Evolutionary conservation across 2,888 invertebrate genomes (phyloP).

Genomic region (Aleiodes alternator): DNA sequence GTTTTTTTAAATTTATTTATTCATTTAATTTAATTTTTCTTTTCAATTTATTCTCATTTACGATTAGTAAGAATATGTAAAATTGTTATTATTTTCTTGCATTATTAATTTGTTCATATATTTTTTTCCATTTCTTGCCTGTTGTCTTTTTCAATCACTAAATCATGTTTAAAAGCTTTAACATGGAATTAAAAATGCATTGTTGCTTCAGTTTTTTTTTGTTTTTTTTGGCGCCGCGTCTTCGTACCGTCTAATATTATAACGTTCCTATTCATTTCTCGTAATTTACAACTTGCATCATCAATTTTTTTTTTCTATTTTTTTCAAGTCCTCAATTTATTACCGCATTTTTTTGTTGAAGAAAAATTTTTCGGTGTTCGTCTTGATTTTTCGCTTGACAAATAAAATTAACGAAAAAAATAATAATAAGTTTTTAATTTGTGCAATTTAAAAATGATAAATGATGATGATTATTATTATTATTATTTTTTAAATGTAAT

Average conservation of each 20-base stretch:
- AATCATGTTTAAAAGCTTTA: constrained; percentile 72
- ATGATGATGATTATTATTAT: constrained; percentile 11
- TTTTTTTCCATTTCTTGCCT: constrained; percentile 59
- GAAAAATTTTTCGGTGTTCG: neutral
- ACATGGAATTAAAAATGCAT: constrained; percentile 73
- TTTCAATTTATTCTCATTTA: constrained; percentile 65
- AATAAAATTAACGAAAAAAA: neutral
- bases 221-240: constrained; percentile 63
- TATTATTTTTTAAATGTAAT: constrained; percentile 9
- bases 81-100: constrained; percentile 70
- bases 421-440: neutral
- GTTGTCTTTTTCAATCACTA: constrained; percentile 69
- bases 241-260: constrained; percentile 61
- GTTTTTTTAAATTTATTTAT: constrained; percentile 46
- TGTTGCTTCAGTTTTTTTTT: constrained; percentile 71
- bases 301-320: neutral
- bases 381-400: neutral
- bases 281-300: constrained; percentile 4
- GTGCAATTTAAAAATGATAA: neutral
- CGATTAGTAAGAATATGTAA: constrained; percentile 76
- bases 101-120: neutral
- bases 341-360: no score
- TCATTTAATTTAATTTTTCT: constrained; percentile 51
- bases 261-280: constrained; percentile 1
- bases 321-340: no score